Base-by-base conservation (phyloP, 2,888 invertebrate species). In the Drosophila paracracens region DNA sequence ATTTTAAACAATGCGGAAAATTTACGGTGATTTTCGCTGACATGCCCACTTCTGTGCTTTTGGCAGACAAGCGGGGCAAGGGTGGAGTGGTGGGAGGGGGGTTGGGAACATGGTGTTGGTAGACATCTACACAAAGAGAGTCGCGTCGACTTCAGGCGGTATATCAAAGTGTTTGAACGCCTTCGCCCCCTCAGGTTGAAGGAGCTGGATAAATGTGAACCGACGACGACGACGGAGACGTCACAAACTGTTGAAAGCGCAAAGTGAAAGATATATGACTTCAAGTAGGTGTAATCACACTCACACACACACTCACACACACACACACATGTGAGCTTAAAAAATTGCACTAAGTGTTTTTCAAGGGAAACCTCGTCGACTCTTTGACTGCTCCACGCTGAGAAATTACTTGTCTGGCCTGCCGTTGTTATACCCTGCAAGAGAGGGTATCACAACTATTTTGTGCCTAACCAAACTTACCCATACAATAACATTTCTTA, bases 211-310 rank as follows among this genome's bases (percentile, higher is more conserved):
- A 31, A 40, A 53, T 7, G 48, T 36, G 27, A 60, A 27, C 46
- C 36, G 38, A 33, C 33, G 40, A 71, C 73, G 83, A 81, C 81
- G 81, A 71, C 71, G 82, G 33, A 33, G 76, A 82, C 85, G 86
- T 85, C 88, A 88, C 86, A 88, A 89, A 88, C 86, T 89, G 89
- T 89, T 89, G 88, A 89, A 88, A 89, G 88, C 88, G 83, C 84
- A 86, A 88, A 88, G 88, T 86, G 88, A 81, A 88, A 89, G 88
- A 89, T 89, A 89, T 89, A 88, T 82, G 88, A 82, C 88, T 88
- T 83, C 83, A 83, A 86, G 85, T 86, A 88, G 88, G 85, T 86
- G 88, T 86, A 88, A 86, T 86, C 85, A 81, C 85, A 83, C 82
- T 64, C 79, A 66, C 60, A 40, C 54, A 50, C 71, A 57, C 75